These are phyloP conservation scores for Drosophila melanosoma DNA, from an alignment of 2,888 invertebrate genomes.

Conservation along the genomic window DNA sequence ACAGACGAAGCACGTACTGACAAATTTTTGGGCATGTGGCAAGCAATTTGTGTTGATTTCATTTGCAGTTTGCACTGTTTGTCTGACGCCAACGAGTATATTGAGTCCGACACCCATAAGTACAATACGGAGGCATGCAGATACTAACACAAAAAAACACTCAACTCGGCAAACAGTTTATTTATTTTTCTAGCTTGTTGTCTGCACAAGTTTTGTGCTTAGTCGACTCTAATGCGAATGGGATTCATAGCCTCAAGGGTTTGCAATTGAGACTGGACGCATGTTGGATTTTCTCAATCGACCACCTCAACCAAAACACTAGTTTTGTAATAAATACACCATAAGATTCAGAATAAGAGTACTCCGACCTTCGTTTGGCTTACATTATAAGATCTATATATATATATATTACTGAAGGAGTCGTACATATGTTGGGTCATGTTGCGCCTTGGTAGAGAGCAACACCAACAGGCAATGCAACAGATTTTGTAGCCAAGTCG, in stretches of 20 bases:
- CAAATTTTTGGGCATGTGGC: constrained; percentile 66
- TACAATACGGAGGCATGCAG: constrained; percentile 15
- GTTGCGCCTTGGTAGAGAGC: neutral
- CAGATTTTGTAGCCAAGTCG: neutral
- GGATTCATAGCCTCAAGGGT: constrained; percentile 14
- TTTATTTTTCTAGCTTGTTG: constrained; percentile 31
- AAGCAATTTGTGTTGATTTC: constrained; percentile 78
- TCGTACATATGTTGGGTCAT: neutral
- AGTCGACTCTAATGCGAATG: constrained; percentile 43
- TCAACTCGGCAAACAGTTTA: constrained; percentile 32
- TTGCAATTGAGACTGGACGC: constrained; percentile 1
- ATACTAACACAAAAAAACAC: constrained; percentile 26
- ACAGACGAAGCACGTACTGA: constrained; percentile 46
- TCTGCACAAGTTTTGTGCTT: constrained; percentile 46
- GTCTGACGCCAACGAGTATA: constrained; percentile 41
- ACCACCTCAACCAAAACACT: neutral
- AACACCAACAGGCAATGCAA: neutral
- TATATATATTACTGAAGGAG: neutral
- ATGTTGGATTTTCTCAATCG: constrained; percentile 14
- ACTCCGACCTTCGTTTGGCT: neutral
- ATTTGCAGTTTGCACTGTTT: constrained; percentile 69
- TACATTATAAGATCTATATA: neutral
- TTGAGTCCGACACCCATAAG: constrained; percentile 41
- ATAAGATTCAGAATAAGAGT: neutral
- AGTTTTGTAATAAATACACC: neutral